Evolutionary conservation across 2,888 invertebrate species (phyloP), one percentile per base, ranked within the genome.

Genomic region (Lamellibrachia columna): DNA sequence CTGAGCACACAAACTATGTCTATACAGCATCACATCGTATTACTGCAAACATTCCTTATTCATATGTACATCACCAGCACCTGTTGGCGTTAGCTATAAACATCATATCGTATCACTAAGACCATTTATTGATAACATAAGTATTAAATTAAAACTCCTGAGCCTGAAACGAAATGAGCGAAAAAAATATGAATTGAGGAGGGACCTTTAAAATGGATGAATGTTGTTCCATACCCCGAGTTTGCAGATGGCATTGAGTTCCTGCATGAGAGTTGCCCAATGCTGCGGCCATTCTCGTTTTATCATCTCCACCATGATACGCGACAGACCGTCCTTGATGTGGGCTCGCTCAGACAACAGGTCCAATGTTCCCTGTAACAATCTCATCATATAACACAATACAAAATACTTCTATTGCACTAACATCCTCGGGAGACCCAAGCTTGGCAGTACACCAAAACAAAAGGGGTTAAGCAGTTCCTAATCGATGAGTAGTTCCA

Each of bases 201-300:
- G 40, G 40, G 40, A 40, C 40, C 1, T 40, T 40, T 40, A 40
- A 40, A 40, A 40, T 40, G 40, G 40, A 40, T 40, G 40, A 40
- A 40, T 40, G 40, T 40, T 40, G 40, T 40, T 40, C 40, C 95
- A 94, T 95, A 98, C 98, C 15, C 99, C 99, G 94, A 97, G 97
- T 15, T 97, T 97, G 96, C 98, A 98, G 1, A 98, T 98, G 95
- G 98, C 98, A 93, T 98, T 98, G 1, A 99, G 97, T 96, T 99
- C 99, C 0, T 97, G 97, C 58, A 99, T 96, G 60, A 99, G 96
- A 0, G 98, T 98, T 0, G 98, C 98, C 99, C 99, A 99, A 94
- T 99, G 98, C 96, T 99, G 99, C 0, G 99, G 99, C 99, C 99
- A 99, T 96, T 99, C 99, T 11, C 99, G 97, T 96, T 99, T 99